Evolutionary conservation across 64 coral and sea anemone genomes (phyloP), one percentile per base, ranked within the genome.

Genomic region (Astreopora myriophthalma): DNA sequence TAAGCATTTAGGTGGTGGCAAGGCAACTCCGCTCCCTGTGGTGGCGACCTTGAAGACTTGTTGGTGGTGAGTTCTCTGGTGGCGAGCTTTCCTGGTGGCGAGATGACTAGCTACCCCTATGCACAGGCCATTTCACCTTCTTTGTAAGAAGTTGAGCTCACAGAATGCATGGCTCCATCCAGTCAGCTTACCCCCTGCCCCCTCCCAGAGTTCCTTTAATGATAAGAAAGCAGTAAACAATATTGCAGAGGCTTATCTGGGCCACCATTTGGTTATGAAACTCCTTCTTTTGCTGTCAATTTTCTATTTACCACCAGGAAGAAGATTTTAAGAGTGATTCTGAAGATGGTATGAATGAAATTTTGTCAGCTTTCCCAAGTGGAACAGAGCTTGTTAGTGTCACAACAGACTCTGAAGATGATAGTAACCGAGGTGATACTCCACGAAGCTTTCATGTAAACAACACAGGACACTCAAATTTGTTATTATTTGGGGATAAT

Each of bases 321-420:
- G 28, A 61, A 30, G 27, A 34, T 35, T 40, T 72, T 88, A 20
- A 27, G 26, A 19, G 28, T 17, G 44, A 62, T 63, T 32, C 2
- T 33, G 16, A 57, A 27, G 77, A 61, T 23, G 19, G 48, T 5
- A 16, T 62, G 17, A 55, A 81, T 22, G 77, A 81, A 34, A 81
- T 81, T 61, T 36, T 81, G 30, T 61, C 51, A 81, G 77, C 77
- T 61, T 81, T 81, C 26, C 77, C 77, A 81, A 35, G 17, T 81
- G 51, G 51, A 33, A 81, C 77, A 60, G 25, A 81, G 25, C 28
- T 81, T 81, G 77, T 81, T 28, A 81, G 51, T 81, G 77, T 81
- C 20, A 81, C 77, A 61, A 81, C 77, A 61, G 77, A 81, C 29
- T 81, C 77, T 33, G 77, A 81, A 30, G 77, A 81, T 28, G 77